These are phyloP conservation scores for Heliconius himera DNA, from an alignment of 1,140 invertebrate genomes.

Conservation along the genomic window DNA sequence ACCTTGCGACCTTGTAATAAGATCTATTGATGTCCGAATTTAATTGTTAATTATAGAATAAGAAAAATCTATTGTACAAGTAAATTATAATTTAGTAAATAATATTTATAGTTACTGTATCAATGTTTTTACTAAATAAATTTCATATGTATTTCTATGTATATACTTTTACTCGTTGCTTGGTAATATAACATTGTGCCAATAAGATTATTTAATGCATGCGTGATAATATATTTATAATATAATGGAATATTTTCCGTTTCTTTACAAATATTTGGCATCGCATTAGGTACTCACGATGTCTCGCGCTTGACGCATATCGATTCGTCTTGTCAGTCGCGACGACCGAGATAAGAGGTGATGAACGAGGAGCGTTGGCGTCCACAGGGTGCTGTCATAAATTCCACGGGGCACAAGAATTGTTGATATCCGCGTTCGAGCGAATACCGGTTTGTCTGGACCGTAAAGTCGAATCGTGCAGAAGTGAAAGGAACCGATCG, in stretches of 20 bases:
- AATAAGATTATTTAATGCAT: neutral
- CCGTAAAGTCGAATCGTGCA: conserved; percentile 50
- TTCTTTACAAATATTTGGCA: conserved; percentile 58
- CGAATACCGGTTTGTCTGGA: conserved; percentile 62
- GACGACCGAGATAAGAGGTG: conserved; percentile 74
- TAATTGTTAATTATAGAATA: neutral
- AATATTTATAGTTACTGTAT: neutral
- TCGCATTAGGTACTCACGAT: conserved; percentile 64
- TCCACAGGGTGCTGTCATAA: conserved; percentile 77
- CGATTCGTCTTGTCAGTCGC: conserved; percentile 76
- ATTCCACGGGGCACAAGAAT: conserved; percentile 65
- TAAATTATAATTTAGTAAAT: neutral
- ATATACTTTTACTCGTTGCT: neutral
- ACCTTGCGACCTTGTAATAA: neutral
- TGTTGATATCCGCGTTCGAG: conserved; percentile 61
- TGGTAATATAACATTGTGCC: neutral
- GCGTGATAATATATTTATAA: neutral
- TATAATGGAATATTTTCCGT: conserved; percentile 12
- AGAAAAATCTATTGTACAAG: neutral
- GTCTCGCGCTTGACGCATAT: conserved; percentile 78
- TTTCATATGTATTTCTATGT: neutral
- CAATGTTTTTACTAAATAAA: neutral
- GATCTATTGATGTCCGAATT: neutral
- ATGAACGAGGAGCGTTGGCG: conserved; percentile 76
- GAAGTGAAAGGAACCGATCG: conserved; percentile 74